Evolutionary conservation across 2,888 invertebrate species (phyloP).

Genomic region (Volucella zonaria): DNA sequence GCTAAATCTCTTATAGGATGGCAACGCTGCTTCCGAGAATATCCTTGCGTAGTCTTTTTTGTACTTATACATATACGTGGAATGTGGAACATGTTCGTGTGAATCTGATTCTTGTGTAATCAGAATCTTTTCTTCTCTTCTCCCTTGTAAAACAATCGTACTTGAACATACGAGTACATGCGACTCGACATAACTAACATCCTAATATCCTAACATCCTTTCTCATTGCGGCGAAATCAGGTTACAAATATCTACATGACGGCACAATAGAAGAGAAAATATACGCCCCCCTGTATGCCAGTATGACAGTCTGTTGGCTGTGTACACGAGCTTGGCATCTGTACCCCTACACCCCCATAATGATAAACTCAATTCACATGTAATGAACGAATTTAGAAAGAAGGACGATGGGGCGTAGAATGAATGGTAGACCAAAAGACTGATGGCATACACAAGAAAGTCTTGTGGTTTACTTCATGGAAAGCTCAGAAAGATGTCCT

Average conservation of each 20-base stretch:
- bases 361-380: slow-evolving; percentile 68
- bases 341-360: slow-evolving; percentile 40
- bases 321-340: too few relatives aligned
- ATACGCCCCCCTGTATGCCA: slow-evolving; percentile 6
- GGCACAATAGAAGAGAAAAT: slow-evolving; percentile 39
- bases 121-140: slow-evolving; percentile 34
- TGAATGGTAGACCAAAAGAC: slow-evolving; percentile 36
- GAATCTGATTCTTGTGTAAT: slow-evolving; percentile 67
- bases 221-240: slow-evolving; percentile 59
- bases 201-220: slow-evolving; percentile 23
- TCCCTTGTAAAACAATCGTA: not conserved
- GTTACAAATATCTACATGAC: slow-evolving; percentile 68
- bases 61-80: not conserved
- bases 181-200: slow-evolving; percentile 53
- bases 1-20: too few relatives aligned
- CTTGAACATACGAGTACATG: slow-evolving; percentile 37
- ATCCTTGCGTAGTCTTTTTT: slow-evolving; percentile 2
- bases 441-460: slow-evolving; percentile 49
- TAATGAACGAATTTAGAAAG: slow-evolving; percentile 64
- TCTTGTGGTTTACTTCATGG: slow-evolving; percentile 34
- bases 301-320: too few relatives aligned
- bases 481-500: slow-evolving; percentile 5
- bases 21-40: not conserved
- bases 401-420: not conserved
- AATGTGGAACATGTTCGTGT: slow-evolving; percentile 52